phyloP scores from a whole-genome alignment of 2,888 invertebrate species.

The Anodontia alba region DNA sequence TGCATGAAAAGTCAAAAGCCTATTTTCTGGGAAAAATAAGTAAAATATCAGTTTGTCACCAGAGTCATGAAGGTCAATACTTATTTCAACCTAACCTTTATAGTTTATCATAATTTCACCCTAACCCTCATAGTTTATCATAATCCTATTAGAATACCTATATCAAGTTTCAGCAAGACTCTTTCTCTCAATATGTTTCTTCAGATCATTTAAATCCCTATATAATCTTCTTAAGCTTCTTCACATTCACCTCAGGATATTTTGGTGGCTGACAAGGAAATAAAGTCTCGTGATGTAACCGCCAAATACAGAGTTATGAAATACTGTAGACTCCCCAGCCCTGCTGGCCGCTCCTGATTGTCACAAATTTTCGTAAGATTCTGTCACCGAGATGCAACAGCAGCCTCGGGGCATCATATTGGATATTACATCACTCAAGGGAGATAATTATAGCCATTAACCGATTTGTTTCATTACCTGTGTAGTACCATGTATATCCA shows the following conservation, averaged over 20 bases:
- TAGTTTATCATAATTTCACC: no score
- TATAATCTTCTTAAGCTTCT: not conserved
- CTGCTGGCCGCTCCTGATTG: not conserved
- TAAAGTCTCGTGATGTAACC: no score
- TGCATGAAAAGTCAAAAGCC: no score
- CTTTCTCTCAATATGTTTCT: not conserved
- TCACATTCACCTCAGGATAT: not conserved
- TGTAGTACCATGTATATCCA: no score
- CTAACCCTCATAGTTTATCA: no score
- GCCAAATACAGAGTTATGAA: no score
- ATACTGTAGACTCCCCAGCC: no score
- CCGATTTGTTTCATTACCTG: not conserved
- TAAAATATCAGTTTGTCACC: no score
- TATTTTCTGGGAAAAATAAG: no score
- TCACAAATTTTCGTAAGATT: not conserved
- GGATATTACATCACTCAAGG: not conserved
- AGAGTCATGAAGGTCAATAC: no score
- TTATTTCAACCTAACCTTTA: no score
- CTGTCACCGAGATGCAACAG: not conserved
- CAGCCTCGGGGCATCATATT: not conserved
- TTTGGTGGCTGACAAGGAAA: not conserved
- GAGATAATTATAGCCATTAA: not conserved
- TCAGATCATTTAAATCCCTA: not conserved
- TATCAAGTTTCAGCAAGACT: conserved; percentile 1
- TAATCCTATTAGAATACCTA: conserved; percentile 5